phyloP scores from a whole-genome alignment of 1,140 invertebrate genomes.

The Heliconius congener region DNA sequence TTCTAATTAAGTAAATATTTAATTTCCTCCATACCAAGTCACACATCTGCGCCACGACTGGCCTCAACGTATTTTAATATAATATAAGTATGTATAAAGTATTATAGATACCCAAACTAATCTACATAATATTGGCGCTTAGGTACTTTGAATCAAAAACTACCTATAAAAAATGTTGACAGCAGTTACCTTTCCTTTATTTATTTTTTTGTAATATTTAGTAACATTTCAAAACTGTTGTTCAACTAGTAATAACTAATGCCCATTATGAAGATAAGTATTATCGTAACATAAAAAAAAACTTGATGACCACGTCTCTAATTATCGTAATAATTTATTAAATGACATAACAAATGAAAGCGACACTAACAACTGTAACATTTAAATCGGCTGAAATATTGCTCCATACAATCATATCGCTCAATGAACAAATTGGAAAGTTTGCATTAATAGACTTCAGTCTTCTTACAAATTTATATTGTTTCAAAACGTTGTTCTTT shows the following conservation, averaged over 20 bases:
- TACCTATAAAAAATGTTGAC: too few species aligned
- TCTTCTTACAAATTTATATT: neutral
- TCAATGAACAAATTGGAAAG: constrained; percentile 22
- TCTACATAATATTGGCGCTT: too few species aligned
- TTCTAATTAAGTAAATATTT: too few species aligned
- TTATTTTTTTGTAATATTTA: too few species aligned
- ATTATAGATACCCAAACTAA: too few species aligned
- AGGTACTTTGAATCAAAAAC: too few species aligned
- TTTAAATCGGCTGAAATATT: constrained; percentile 4
- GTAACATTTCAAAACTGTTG: neutral
- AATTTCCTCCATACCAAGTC: too few species aligned
- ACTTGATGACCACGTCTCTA: neutral
- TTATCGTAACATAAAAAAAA: neutral
- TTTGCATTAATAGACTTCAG: constrained; percentile 8
- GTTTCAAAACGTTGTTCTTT: neutral
- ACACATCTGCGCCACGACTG: too few species aligned
- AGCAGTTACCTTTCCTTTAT: too few species aligned
- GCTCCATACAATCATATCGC: constrained; percentile 6
- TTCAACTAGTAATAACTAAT: neutral
- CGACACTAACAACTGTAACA: constrained; percentile 10
- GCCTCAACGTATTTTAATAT: too few species aligned
- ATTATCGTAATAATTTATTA: neutral
- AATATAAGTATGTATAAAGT: too few species aligned
- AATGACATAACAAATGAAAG: constrained; percentile 8
- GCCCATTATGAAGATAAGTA: neutral